Percentiles rank a stretch among this genome's conserved stretches.
These are phyloP conservation scores for Blennius ocellaris DNA, from an alignment of 2,113 vertebrate genomes.

Conservation along the genomic window DNA sequence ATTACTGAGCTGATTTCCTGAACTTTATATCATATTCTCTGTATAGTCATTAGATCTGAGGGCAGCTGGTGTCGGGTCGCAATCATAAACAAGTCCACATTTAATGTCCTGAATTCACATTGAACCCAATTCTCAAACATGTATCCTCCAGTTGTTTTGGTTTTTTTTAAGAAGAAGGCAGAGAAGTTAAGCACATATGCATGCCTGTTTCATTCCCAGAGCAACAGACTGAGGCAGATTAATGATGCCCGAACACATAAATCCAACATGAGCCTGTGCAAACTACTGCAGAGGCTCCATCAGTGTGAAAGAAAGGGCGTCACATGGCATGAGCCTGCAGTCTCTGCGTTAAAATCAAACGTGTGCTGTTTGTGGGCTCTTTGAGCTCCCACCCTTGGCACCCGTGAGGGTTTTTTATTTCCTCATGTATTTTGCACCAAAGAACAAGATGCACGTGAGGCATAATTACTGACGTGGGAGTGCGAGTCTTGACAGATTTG, in stretches of 20 bases:
- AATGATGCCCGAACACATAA: neutral
- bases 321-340: neutral
- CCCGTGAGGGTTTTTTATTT: neutral
- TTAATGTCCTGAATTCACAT: neutral
- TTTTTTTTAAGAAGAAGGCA: neutral
- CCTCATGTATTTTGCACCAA: no score
- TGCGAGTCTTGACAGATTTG: no score
- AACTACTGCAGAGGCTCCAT: neutral
- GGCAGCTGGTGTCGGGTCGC: conserved; percentile 3
- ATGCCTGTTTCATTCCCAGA: neutral
- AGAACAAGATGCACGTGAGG: no score
- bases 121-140: neutral
- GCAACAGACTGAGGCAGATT: neutral
- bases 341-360: neutral
- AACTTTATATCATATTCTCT: conserved; percentile 5
- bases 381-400: neutral
- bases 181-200: neutral
- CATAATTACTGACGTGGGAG: neutral
- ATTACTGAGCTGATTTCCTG: neutral
- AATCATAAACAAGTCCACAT: neutral
- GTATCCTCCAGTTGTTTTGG: neutral
- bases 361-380: neutral
- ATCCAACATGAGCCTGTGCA: neutral
- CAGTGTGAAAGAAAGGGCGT: neutral
- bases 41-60: neutral